Percentiles rank a stretch among this genome's conserved stretches.
phyloP scores from a whole-genome alignment of 2,888 invertebrate species.

The Merodon equestris region DNA sequence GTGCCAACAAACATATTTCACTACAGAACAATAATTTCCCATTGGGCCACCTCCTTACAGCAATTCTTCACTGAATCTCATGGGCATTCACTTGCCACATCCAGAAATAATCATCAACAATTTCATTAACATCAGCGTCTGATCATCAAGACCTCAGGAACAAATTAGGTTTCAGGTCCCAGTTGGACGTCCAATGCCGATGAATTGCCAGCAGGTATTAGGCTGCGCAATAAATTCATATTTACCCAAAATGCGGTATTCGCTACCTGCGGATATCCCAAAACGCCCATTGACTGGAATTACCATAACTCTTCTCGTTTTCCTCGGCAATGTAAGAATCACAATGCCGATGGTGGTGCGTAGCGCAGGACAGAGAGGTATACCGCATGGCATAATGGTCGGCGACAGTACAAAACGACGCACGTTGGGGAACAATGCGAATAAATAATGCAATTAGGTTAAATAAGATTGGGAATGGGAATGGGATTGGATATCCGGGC shows the following conservation, averaged over 20 bases:
- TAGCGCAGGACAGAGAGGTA: constrained; percentile 11
- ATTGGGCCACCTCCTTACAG: too few species aligned
- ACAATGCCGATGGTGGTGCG: constrained; percentile 28
- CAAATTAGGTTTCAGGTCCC: constrained; percentile 21
- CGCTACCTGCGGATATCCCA: constrained; percentile 59
- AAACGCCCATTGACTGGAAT: constrained; percentile 44
- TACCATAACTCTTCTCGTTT: constrained; percentile 47
- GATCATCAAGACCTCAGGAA: constrained; percentile 28
- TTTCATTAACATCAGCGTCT: constrained; percentile 53
- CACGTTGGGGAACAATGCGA: constrained; percentile 22
- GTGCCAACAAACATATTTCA: too few species aligned
- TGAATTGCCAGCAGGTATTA: constrained; percentile 1
- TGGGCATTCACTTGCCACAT: too few species aligned
- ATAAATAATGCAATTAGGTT: constrained; percentile 63
- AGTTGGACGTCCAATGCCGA: constrained; percentile 8
- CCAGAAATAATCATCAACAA: constrained; percentile 22
- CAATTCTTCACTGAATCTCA: too few species aligned
- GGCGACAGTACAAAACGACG: too few species aligned
- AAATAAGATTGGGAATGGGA: constrained; percentile 26
- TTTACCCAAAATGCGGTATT: constrained; percentile 52
- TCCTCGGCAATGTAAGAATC: constrained; percentile 11
- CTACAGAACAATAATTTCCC: too few species aligned
- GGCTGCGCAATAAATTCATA: constrained; percentile 60
- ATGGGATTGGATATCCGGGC: constrained; percentile 1
- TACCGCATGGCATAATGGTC: not conserved